Evolutionary conservation across 92 coral and sea anemone species (phyloP), one percentile per base, ranked within the genome.

Genomic region (Chrysogorgia sp.): DNA sequence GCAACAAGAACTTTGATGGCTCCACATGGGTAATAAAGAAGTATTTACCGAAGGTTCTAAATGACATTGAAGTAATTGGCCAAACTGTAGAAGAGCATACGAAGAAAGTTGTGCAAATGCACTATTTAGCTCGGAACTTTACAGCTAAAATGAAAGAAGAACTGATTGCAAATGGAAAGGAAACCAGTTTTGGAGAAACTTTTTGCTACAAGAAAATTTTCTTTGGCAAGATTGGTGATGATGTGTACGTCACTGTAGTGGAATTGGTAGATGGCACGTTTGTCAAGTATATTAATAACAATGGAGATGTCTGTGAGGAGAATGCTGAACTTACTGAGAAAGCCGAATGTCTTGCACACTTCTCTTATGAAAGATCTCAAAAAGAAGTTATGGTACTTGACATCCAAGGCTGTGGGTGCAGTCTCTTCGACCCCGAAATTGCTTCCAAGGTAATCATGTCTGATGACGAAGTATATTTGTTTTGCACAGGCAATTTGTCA

Each of bases 1-100:
- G n/a, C n/a, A n/a, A 56, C 62, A 56, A 56, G 62, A 56, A 56
- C 13, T 56, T 56, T 56, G 14, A 56, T 17, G 62, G 17, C 23
- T 10, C 23, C 23, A 21, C 13, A 9, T 21, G 62, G 62, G 62
- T 52, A 52, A 22, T 48, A 48, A 48, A 48, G 56, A 48, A 48
- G 21, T 48, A 48, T 48, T 22, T 48, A 17, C 19, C 15, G 19
- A 48, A 48, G 56, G 21, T 22, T 22, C 15, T 14, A 48, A 48
- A 17, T 14, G 56, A 48, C 21, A 48, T 48, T 48, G 56, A 48
- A 14, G 56, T 48, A 14, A 48, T 48, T 17, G 56, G 56, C 0
- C 56, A 48, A 48, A 48, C 56, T 14, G 56, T 48, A 17, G 26
- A 57, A 22, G 33, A 48, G 0, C 56, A 48, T 48, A 48, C 56